Conservation (phyloP, 1,140 invertebrate species). For the Apis dorsata region DNA sequence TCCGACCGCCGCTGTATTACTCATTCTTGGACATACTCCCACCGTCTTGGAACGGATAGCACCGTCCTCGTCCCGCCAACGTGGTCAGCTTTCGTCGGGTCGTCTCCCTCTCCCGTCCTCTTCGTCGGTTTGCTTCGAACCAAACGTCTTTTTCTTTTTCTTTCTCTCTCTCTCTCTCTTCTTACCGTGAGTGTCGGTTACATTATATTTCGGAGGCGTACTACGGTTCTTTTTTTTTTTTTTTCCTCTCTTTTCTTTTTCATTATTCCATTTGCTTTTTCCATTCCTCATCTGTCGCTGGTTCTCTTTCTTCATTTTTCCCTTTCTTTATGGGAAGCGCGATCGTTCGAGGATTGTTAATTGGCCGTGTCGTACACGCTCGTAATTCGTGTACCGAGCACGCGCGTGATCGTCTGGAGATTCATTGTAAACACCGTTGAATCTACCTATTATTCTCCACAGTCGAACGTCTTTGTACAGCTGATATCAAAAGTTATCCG, state of each 20-base stretch:
- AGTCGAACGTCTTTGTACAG: too few relatives aligned
- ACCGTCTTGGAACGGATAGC: neutral
- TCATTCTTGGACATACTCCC: slow-evolving; percentile 58
- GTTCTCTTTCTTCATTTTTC: neutral
- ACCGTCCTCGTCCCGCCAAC: neutral
- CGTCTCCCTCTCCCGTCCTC: neutral
- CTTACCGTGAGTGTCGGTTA: slow-evolving; percentile 21
- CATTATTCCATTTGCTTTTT: too few relatives aligned
- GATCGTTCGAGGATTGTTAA: slow-evolving; percentile 26
- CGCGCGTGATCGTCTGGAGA: neutral
- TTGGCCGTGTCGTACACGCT: slow-evolving; percentile 37
- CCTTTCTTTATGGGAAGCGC: neutral
- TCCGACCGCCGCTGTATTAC: slow-evolving; percentile 26
- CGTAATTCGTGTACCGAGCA: slow-evolving; percentile 7
- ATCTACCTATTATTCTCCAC: neutral
- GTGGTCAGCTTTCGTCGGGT: neutral
- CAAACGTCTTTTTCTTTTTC: neutral
- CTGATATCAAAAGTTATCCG: too few relatives aligned
- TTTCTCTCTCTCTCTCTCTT: too few relatives aligned
- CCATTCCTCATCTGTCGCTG: neutral
- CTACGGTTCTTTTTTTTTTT: neutral
- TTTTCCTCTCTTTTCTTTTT: too few relatives aligned
- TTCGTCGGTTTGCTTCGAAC: neutral
- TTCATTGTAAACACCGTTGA: neutral
- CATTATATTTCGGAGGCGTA: slow-evolving; percentile 38